phyloP scores from a whole-genome alignment of 2,797 vertebrate genomes.

The Trachops cirrhosus region DNA sequence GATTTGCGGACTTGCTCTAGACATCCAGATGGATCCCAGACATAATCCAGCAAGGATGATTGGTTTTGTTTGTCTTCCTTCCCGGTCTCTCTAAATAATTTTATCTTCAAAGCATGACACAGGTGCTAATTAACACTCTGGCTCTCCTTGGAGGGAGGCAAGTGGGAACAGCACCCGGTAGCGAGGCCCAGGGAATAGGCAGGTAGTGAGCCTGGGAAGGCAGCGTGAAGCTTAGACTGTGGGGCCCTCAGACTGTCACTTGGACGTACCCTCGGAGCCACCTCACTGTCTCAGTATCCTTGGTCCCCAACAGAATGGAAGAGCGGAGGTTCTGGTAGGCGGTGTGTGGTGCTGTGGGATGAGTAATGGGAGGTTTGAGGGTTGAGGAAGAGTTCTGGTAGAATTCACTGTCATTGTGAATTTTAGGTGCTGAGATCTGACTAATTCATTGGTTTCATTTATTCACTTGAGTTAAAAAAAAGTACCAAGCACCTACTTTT shows the following conservation, averaged over 20 bases:
- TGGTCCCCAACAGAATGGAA: neutral
- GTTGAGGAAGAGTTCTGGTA: conserved; percentile 5
- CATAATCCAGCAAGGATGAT: conserved; percentile 44
- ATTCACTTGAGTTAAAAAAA: neutral
- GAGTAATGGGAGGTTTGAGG: neutral
- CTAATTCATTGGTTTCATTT: neutral
- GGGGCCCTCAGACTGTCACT: neutral
- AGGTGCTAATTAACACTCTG: conserved; percentile 58
- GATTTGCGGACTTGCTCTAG: conserved; percentile 29
- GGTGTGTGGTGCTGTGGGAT: neutral
- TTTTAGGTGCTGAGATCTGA: neutral
- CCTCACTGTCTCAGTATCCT: neutral
- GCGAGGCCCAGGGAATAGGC: neutral
- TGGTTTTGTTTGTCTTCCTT: conserved; percentile 62
- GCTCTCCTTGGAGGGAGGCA: conserved; percentile 61
- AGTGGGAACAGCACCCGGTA: conserved; percentile 50
- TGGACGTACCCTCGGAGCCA: neutral
- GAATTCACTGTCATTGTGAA: neutral
- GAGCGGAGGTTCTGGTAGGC: neutral
- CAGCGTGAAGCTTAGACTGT: neutral
- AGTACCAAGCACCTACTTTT: neutral
- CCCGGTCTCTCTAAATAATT: conserved; percentile 58
- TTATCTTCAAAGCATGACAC: conserved; percentile 67
- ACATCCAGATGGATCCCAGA: conserved; percentile 55
- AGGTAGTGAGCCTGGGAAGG: neutral